Conservation (phyloP, 2,888 invertebrate genomes). For the Panzeria rudis region DNA sequence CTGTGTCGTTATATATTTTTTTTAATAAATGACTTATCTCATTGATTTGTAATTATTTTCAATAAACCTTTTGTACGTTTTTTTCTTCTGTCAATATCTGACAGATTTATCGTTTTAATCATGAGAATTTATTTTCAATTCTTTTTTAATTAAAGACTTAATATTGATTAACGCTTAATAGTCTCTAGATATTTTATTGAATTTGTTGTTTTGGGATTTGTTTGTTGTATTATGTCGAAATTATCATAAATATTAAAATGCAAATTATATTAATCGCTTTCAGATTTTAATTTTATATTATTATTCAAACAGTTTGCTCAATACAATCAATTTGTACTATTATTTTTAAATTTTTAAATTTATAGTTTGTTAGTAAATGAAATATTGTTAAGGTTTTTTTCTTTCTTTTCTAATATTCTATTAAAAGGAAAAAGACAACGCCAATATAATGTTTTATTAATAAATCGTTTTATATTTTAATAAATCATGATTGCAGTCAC, state of each 20-base stretch:
- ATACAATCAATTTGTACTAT: conserved; percentile 61
- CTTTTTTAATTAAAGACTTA: conserved; percentile 66
- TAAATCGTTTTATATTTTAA: conserved; percentile 63
- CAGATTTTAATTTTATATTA: conserved; percentile 44
- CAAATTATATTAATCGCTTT: conserved; percentile 59
- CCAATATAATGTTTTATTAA: conserved; percentile 42
- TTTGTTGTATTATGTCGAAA: conserved; percentile 30
- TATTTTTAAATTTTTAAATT: conserved; percentile 52
- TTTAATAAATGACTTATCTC: conserved; percentile 52
- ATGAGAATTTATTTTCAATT: conserved; percentile 69
- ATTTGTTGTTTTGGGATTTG: conserved; percentile 6
- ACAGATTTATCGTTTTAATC: conserved; percentile 72
- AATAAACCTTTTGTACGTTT: conserved; percentile 43
- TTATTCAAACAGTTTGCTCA: conserved; percentile 30
- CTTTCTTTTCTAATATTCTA: conserved; percentile 13
- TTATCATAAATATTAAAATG: conserved; percentile 71
- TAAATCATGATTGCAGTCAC: conserved; percentile 61
- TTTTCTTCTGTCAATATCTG: conserved; percentile 62
- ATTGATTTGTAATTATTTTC: conserved; percentile 62
- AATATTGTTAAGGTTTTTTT: conserved; percentile 17
- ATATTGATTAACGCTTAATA: conserved; percentile 57
- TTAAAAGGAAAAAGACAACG: conserved; percentile 13
- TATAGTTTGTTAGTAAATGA: conserved; percentile 51
- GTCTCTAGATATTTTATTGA: conserved; percentile 30
- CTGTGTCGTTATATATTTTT: conserved; percentile 1